Base-by-base conservation (phyloP, 2,113 vertebrate species). In the Diadophis punctatus region DNA sequence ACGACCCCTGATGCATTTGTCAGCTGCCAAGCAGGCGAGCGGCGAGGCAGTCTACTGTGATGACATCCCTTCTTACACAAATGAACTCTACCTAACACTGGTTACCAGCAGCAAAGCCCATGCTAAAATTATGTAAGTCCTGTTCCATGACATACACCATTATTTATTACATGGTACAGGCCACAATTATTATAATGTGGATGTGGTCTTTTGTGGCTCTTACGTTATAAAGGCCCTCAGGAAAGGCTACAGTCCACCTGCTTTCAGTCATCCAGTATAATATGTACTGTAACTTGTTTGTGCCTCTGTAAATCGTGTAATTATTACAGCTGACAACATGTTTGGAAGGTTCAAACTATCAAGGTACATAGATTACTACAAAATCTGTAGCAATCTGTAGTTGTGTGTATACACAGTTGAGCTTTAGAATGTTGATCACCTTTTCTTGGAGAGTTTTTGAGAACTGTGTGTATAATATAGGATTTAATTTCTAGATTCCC, bases 31-130 rank as follows among this genome's bases (percentile, higher is more conserved):
- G 95, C 99, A 99, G 94, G 98, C 99, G 3, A 98, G 98, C 0
- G 99, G 99, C 4, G 99, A 99, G 94, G 99, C 99, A 0, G 93
- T 99, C 86, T 99, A 99, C 97, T 99, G 98, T 0, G 99, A 99
- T 0, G 99, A 99, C 93, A 97, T 99, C n/a, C 98, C 98, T 55
- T 96, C 94, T 92, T 98, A 97, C 0, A 97, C 99, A 94, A 99
- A 98, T 0, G 99, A 99, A 96, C 98, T 99, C 4, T 98, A 98
- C 93, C 96, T 99, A 80, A 97, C 98, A 0, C 97, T 99, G 43
- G 97, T 99, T 94, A 99, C 98, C 96, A 99, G 99, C 96, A 98
- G 97, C 92, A 98, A 97, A 95, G 98, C 99, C 14, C 98, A 99
- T 0, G 99, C 98, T 56, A 97, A 96, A 89, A 98, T 99, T 93